Percentiles rank a stretch among this genome's conserved stretches.
Conservation (phyloP, 2,888 invertebrate species). For the Anorthoa munda region DNA sequence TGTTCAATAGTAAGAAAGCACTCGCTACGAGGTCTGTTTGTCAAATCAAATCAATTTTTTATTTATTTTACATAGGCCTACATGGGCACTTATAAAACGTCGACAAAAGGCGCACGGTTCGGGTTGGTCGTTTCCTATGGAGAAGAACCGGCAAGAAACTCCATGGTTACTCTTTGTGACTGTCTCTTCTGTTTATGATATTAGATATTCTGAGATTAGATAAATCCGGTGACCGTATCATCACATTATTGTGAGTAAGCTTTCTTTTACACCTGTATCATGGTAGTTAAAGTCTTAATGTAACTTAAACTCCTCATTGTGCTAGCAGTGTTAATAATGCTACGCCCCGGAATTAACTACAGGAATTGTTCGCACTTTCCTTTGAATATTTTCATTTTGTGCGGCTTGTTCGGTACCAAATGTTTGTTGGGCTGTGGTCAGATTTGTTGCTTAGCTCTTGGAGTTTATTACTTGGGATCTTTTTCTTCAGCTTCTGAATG, state of each 20-base stretch:
- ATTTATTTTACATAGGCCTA: no score
- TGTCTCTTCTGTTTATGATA: no score
- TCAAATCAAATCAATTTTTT: no score
- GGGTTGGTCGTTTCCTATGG: no score
- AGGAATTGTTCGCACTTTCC: slow-evolving; percentile 45
- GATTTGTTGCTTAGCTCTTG: slow-evolving; percentile 3
- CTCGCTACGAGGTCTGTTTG: no score
- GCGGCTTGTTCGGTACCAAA: slow-evolving; percentile 20
- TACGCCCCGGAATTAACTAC: slow-evolving; percentile 56
- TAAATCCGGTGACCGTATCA: no score
- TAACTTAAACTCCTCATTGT: slow-evolving; percentile 61
- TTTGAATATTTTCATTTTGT: slow-evolving; percentile 50
- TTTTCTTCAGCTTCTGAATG: not conserved
- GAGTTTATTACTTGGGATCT: not conserved
- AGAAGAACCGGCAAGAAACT: no score
- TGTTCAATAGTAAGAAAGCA: no score
- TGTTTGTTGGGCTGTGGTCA: slow-evolving; percentile 13
- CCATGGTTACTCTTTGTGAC: no score
- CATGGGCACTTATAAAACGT: no score
- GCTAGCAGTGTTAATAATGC: slow-evolving; percentile 62
- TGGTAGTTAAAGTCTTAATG: slow-evolving; percentile 55
- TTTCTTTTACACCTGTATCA: slow-evolving; percentile 20
- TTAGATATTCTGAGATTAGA: no score
- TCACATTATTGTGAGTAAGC: slow-evolving; percentile 1
- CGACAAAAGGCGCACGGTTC: no score